Evolutionary conservation across 2,113 vertebrate genomes (phyloP), one percentile per base, ranked within the genome.

Genomic region (Phaetusa simplex): DNA sequence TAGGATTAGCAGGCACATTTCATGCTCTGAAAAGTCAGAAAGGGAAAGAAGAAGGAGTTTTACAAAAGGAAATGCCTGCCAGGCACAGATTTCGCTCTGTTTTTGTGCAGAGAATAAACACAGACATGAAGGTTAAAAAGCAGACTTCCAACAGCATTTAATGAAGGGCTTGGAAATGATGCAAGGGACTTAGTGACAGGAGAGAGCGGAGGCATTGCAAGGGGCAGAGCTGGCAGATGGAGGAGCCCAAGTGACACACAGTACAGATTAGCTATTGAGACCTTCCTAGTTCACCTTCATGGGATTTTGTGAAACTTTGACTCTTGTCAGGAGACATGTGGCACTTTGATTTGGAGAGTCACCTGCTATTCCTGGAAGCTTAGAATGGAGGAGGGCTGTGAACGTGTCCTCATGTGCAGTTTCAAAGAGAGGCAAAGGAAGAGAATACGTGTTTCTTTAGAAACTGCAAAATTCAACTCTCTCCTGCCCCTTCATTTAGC

Each of bases 1-100:
- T 97, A 96, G 88, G 83, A 96, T 97, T 97, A 97, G 95, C 86
- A 93, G 94, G 74, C 95, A 76, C 84, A 97, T 97, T 97, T 97
- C 97, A 97, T 97, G 97, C 97, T 97, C 97, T 97, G 96, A 97
- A 97, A 97, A 97, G 88, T 96, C 96, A 97, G 94, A 97, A 97
- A 97, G 90, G 90, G 61, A 88, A 95, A 94, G 93, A 74, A 95
- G 83, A 67, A 84, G 80, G 86, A 86, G 93, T 93, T 96, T 72
- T 93, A 94, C 73, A 92, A 90, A 97, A 97, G 92, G 52, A 83
- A 58, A 72, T 96, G 96, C 95, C 95, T 95, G 80, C 80, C 80
- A 97, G 95, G 93, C 96, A 93, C 56, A 89, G 77, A 95, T 95
- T 96, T 93, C 2, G 1, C 90, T 95, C 78, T 95, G 94, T 4